Evolutionary conservation across 2,797 vertebrate species (phyloP), one percentile per base, ranked within the genome.

Genomic region (Chelon auratus): DNA sequence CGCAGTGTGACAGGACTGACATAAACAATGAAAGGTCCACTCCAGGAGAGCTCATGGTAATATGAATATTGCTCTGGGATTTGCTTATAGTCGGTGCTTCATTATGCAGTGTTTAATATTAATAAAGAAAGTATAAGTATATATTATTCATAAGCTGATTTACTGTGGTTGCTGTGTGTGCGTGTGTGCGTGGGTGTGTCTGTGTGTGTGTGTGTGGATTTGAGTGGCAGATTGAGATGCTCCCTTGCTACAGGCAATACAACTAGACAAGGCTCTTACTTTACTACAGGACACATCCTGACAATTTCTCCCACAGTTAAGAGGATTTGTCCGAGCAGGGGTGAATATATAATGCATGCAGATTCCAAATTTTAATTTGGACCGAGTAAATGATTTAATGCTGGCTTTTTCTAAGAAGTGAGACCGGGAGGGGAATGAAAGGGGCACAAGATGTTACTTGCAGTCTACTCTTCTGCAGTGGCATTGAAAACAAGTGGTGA

Each of bases 71-170:
- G 91, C 91, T 91, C 55, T 90, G 91, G 91, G 90, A 93, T 92
- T 93, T 92, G 87, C 88, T 91, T 88, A 91, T 87, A 90, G 84
- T 86, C 78, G 12, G 85, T 53, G 83, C 80, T 90, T 93, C 91
- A 93, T 93, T 93, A 92, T 0, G 40, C 82, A 91, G 88, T 93
- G 89, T 79, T 91, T 93, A 93, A 94, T 93, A 94, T 92, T 95
- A 94, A 94, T 93, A 92, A 93, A 92, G 93, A 90, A 89, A 91
- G 90, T 91, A 91, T 84, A 87, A 88, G 80, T 82, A 91, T 93
- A 87, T 94, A 95, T 97, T 93, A 95, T 96, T 95, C 90, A 96
- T 95, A 85, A 86, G 84, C 87, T 92, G 83, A 89, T 88, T 91
- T 94, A 93, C 91, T 90, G 83, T 78, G 71, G 66, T 68, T 57